phyloP scores from a whole-genome alignment of 2,888 invertebrate species.

The Drosophila testacea region DNA sequence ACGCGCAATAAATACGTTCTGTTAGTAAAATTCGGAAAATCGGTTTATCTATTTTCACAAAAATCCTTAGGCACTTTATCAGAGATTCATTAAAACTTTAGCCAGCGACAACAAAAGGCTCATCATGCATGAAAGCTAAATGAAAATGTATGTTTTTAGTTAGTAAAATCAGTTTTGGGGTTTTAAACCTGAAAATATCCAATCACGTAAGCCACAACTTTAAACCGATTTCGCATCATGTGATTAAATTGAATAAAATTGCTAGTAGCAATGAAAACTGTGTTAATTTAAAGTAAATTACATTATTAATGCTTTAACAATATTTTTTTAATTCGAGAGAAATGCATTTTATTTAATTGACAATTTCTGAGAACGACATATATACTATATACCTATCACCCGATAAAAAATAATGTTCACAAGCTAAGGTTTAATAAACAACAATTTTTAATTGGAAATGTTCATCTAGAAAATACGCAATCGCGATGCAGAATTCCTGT shows the following conservation, averaged over 20 bases:
- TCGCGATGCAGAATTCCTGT: too few relatives aligned
- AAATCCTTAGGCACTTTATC: neutral
- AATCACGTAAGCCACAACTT: constrained; percentile 13
- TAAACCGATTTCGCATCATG: neutral
- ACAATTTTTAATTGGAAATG: too few relatives aligned
- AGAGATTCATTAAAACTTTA: constrained; percentile 8
- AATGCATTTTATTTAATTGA: constrained; percentile 34
- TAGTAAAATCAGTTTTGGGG: neutral
- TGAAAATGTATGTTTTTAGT: constrained; percentile 6
- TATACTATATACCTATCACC: neutral
- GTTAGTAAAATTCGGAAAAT: neutral
- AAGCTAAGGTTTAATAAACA: neutral
- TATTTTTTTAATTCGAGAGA: constrained; percentile 4
- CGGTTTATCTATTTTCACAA: neutral
- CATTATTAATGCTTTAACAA: neutral
- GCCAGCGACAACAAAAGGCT: neutral
- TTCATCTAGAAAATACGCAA: too few relatives aligned
- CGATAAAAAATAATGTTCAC: neutral
- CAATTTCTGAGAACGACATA: constrained; percentile 5
- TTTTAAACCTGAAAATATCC: neutral
- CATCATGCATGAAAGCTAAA: constrained; percentile 3
- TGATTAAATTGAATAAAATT: constrained; percentile 5
- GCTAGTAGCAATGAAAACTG: neutral
- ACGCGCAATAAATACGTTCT: neutral
- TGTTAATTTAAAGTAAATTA: constrained; percentile 11